Conservation (phyloP, 2,113 vertebrate genomes). For the Geococcyx californianus region DNA sequence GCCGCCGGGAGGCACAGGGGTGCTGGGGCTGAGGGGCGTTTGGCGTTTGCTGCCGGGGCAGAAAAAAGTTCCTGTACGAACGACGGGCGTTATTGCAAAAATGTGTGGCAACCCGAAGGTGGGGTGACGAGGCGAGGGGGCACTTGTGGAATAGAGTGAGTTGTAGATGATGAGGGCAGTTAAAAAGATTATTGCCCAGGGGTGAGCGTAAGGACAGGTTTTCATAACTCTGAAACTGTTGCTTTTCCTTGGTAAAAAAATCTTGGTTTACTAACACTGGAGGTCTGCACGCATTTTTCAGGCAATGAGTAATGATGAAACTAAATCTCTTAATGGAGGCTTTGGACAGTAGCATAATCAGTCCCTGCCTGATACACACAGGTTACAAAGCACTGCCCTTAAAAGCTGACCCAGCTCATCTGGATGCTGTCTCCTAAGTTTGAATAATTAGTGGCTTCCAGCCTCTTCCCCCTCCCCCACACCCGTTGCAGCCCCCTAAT, state of each 20-base stretch:
- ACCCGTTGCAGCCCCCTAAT: not conserved
- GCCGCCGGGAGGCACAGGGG: not conserved
- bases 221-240: not conserved
- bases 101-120: not conserved
- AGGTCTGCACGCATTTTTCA: not conserved
- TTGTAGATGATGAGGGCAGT: not conserved
- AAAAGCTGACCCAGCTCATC: not conserved
- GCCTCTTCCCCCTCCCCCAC: not conserved
- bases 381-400: not conserved
- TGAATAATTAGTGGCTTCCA: constrained; percentile 42
- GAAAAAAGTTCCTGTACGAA: not conserved
- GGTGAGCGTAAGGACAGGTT: not conserved
- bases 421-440: constrained; percentile 10
- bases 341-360: not conserved
- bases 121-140: no score
- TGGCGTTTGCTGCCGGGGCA: not conserved
- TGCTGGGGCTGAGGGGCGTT: rapidly evolving
- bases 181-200: not conserved
- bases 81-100: not conserved
- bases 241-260: not conserved
- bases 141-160: not conserved
- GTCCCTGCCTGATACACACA: not conserved
- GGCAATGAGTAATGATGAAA: not conserved
- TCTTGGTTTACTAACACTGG: not conserved
- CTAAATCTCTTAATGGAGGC: not conserved